phyloP scores from a whole-genome alignment of 2,888 invertebrate genomes.

The Drosophila paucipuncta region DNA sequence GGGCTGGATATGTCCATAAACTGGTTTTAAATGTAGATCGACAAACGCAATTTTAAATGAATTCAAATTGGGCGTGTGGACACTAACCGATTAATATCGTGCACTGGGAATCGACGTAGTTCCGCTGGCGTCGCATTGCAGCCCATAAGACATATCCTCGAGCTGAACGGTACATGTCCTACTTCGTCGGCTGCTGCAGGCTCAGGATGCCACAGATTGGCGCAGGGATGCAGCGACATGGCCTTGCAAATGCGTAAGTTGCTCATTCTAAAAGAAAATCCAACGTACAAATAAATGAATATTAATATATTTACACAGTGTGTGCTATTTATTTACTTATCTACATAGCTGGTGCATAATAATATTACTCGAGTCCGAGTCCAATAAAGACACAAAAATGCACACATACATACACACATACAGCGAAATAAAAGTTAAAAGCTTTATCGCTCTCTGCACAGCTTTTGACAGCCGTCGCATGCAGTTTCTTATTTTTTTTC shows the following conservation, averaged over 20 bases:
- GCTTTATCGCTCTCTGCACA: constrained; percentile 40
- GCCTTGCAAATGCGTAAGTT: constrained; percentile 62
- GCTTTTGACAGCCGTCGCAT: constrained; percentile 46
- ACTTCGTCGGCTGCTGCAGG: neutral
- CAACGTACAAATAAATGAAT: constrained; percentile 1
- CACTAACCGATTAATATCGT: constrained; percentile 76
- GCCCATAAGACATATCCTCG: constrained; percentile 75
- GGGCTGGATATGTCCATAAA: constrained; percentile 31
- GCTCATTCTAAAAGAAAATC: constrained; percentile 47
- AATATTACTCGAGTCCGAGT: constrained; percentile 6
- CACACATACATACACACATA: constrained; percentile 3
- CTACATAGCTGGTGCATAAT: constrained; percentile 34
- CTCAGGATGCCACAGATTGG: constrained; percentile 9
- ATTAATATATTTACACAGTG: constrained; percentile 3
- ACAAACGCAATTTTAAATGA: constrained; percentile 12
- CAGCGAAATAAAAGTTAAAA: constrained; percentile 40
- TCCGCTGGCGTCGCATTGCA: constrained; percentile 67
- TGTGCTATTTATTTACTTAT: constrained; percentile 26
- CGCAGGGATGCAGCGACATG: constrained; percentile 60
- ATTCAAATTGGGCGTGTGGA: constrained; percentile 18
- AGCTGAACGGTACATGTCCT: neutral
- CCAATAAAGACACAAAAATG: neutral
- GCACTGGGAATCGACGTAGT: constrained; percentile 79
- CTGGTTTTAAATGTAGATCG: constrained; percentile 52
- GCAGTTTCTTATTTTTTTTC: constrained; percentile 45